Conservation (phyloP, 2,113 vertebrate genomes). For the Syngnathus scovelli region DNA sequence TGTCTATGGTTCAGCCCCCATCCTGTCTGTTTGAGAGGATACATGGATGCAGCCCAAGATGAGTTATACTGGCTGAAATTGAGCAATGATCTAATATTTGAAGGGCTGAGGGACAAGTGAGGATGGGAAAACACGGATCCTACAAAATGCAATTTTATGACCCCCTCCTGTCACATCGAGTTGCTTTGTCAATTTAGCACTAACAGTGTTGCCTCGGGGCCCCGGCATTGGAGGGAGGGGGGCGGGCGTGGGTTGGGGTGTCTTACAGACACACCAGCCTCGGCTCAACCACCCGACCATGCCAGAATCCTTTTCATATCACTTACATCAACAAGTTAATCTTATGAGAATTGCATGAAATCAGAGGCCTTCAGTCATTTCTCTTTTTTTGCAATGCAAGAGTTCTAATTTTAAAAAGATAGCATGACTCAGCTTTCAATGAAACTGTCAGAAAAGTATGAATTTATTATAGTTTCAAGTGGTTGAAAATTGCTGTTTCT, state of each 20-base stretch:
- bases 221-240: constrained; percentile 24
- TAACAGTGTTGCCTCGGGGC: constrained; percentile 52
- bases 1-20: constrained; percentile 28
- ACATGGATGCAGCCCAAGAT: constrained; percentile 37
- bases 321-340: constrained; percentile 25
- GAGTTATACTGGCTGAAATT: constrained; percentile 60
- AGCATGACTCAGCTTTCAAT: too few species aligned
- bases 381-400: background rate
- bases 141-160: constrained; percentile 69
- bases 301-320: constrained; percentile 38
- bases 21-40: constrained; percentile 41
- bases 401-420: background rate
- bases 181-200: constrained; percentile 68
- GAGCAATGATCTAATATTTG: constrained; percentile 61
- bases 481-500: too few species aligned
- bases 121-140: constrained; percentile 49
- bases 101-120: constrained; percentile 52
- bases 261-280: constrained; percentile 32
- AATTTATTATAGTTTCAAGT: too few species aligned
- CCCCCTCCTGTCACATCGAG: constrained; percentile 65
- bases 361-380: background rate
- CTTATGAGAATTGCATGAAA: background rate
- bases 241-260: background rate
- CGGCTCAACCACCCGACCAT: constrained; percentile 26
- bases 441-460: too few species aligned